Conservation (phyloP, 2,888 invertebrate species). For the Oligia latruncula region DNA sequence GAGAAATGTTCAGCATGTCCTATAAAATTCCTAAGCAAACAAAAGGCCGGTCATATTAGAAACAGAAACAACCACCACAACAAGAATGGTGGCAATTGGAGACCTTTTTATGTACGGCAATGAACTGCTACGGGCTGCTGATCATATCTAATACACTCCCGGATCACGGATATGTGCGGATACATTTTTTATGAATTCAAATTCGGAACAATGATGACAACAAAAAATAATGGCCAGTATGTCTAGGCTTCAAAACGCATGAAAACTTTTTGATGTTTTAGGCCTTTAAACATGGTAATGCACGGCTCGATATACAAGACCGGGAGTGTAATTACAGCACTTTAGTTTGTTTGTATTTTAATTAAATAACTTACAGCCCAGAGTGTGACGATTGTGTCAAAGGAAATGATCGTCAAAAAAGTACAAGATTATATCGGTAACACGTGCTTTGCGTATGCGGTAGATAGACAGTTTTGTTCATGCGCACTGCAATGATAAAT, state of each 20-base stretch:
- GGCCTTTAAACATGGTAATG: background rate
- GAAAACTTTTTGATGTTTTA: background rate
- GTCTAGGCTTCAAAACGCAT: background rate
- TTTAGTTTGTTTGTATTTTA: background rate
- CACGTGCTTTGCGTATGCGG: constrained; percentile 36
- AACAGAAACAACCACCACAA: background rate
- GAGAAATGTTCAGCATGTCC: background rate
- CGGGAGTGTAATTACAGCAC: background rate
- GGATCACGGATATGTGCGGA: background rate
- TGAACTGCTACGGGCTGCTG: no score
- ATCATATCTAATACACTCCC: background rate
- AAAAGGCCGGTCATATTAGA: background rate
- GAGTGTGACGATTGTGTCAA: constrained; percentile 1
- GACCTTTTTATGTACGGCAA: background rate
- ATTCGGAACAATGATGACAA: background rate
- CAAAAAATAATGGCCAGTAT: background rate
- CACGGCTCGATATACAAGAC: background rate
- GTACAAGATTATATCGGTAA: constrained; percentile 23
- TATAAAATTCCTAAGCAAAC: background rate
- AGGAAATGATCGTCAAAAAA: constrained; percentile 33
- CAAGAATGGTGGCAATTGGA: background rate
- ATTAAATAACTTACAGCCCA: background rate
- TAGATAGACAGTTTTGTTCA: constrained; percentile 32
- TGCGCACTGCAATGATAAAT: constrained; percentile 21
- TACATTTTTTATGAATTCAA: background rate